Evolutionary conservation across 2,113 vertebrate species (phyloP).

Genomic region (Muntiacus reevesi): DNA sequence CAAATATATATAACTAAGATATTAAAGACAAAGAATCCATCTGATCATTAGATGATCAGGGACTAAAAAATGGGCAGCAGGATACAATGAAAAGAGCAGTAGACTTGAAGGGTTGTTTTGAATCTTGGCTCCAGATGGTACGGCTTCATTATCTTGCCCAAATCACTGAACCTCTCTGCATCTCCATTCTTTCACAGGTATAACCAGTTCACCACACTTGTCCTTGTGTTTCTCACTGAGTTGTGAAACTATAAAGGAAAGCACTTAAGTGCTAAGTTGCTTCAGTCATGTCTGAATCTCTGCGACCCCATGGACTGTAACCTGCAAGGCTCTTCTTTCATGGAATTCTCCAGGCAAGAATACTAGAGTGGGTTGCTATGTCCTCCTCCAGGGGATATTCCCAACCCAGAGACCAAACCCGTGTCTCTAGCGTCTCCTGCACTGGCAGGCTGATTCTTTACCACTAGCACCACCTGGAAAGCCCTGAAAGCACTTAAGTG

Average conservation of each 20-base stretch:
- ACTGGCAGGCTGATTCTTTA: background rate
- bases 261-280: background rate
- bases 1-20: background rate
- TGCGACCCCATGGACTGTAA: background rate
- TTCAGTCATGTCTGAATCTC: background rate
- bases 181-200: background rate
- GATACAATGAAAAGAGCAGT: background rate
- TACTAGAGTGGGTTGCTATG: background rate
- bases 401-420: background rate
- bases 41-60: background rate
- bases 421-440: background rate
- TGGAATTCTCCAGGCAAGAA: background rate
- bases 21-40: background rate
- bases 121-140: background rate
- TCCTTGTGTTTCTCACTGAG: background rate
- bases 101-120: background rate
- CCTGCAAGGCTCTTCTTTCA: background rate
- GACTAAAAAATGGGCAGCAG: background rate
- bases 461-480: background rate
- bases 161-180: background rate
- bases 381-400: background rate
- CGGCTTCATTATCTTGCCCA: background rate
- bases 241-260: background rate
- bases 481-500: background rate
- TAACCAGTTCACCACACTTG: background rate